Base-by-base conservation (phyloP, 1,140 invertebrate genomes). In the Dolichoris vasculosae region DNA sequence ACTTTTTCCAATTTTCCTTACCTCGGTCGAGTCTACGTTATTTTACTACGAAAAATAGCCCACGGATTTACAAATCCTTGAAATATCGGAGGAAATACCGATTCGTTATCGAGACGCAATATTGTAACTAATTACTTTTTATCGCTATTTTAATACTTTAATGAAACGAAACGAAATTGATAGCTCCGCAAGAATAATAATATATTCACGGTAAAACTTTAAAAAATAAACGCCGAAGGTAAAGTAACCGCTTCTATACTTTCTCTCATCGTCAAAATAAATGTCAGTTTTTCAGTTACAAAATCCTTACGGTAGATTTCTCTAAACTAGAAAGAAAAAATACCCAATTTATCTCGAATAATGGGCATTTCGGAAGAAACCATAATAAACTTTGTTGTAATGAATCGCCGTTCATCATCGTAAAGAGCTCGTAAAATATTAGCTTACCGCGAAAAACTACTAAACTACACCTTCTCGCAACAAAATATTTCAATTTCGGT, bases 401-500 rank as follows among this genome's bases (percentile, higher is more conserved):
- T 79, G 51, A 55, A 79, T 84, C 83, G n/a, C 35, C 17, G 13
- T 15, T 43, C 32, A 79, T 84, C 51, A 77, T 55, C 35, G 69
- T 71, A 78, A 84, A 51, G 59, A 77, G 38, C 55, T 26, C 8
- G 23, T 79, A 20, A 84, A 71, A 79, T 84, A 84, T 84, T 79
- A 40, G 46, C 82, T 59, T 0, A 30, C 73, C 23, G 26, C 51
- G 51, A 83, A 46, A 83, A 64, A 32, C 46, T 51, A 63, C 48
- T 38, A 55, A 40, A 40, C 35, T n/a, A 40, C 55, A 48, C 51
- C 8, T 80, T n/a, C 0, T 7, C 4, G 26, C 26, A 77, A 77
- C 13, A 13, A 59, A 84, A 84, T 79, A 84, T 84, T 64, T 79
- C 83, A 84, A 79, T 79, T 76, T 78, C 73, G 80, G 6, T 35